phyloP scores from a whole-genome alignment of 2,113 vertebrate genomes.

The Neopipo cinnamomea region DNA sequence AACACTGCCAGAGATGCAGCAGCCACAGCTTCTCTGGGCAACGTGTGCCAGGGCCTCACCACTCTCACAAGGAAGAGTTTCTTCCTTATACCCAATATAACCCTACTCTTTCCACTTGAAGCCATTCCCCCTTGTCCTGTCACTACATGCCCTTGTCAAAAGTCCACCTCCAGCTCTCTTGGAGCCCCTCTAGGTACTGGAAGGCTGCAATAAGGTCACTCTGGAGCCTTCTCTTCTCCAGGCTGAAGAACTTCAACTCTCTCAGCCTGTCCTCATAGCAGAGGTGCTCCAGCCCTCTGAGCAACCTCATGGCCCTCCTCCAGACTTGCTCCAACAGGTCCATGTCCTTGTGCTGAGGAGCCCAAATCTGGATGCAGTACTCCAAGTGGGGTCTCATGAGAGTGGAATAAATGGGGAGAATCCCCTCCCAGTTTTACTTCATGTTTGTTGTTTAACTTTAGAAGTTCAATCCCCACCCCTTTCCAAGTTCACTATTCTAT shows the following conservation, averaged over 20 bases:
- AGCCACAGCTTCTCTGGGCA: neutral
- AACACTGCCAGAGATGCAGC: neutral
- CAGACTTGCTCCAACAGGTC: neutral
- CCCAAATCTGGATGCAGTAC: neutral
- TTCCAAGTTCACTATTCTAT: neutral
- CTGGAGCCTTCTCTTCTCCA: neutral
- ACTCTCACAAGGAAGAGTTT: neutral
- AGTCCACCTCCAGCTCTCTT: neutral
- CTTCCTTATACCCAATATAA: neutral
- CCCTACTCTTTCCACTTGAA: neutral
- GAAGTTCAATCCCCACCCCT: neutral
- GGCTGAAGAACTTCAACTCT: neutral
- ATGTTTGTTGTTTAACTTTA: neutral
- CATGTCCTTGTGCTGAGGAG: neutral
- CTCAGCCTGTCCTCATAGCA: neutral
- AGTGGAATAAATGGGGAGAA: neutral
- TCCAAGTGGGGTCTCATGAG: neutral
- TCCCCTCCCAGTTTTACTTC: neutral
- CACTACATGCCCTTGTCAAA: neutral
- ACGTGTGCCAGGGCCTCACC: neutral
- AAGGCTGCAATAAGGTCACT: neutral
- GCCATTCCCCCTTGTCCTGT: neutral
- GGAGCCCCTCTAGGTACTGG: neutral
- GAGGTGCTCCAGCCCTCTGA: neutral
- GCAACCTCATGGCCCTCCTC: neutral